Base-by-base conservation (phyloP, 1,140 invertebrate genomes). In the Macrobrachium rosenbergii region DNA sequence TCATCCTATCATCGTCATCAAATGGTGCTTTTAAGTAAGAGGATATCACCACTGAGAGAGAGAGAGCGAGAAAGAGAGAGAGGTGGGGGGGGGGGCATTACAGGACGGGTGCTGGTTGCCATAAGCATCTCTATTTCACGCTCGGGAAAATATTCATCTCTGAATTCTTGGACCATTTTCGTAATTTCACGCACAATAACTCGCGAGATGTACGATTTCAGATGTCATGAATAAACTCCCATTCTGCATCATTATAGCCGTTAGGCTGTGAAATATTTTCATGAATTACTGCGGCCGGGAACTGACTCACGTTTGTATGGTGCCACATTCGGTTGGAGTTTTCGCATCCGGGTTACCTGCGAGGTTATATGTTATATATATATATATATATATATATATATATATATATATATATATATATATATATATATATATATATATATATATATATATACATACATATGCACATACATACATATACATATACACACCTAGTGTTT, bases 391-490 rank as follows among this genome's bases (percentile, higher is more conserved):
- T 17, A 64, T 14, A 80, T 19, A 80, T 37, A 80, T 19, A 63
- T 37, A 64, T 10, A 80, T 19, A 64, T 23, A 80, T 37, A 64
- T 19, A 80, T 43, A 64, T 37, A 80, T 10, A 80, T 23, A 14
- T 16, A 80, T 19, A 80, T 37, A 80, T 19, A 64, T 37, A 64
- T 6, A 37, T 19, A 80, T 37, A 64, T 37, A 80, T 19, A 64
- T 19, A 63, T 19, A 64, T 19, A 80, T 19, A 80, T 23, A 37
- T 43, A 80, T 7, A 64, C n/a, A 43, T n/a, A 80, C 16, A 64
- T 37, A 64, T 43, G 63, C 11, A 64, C 37, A 80, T 37, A 64
- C 8, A 80, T 8, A 64, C 16, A 80, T 28, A 80, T 19, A 64
- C 11, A 79, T n/a, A n/a, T n/a, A n/a, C n/a, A n/a, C n/a, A n/a